Evolutionary conservation across 1,140 invertebrate species (phyloP).

Genomic region (Chironomus tepperi): DNA sequence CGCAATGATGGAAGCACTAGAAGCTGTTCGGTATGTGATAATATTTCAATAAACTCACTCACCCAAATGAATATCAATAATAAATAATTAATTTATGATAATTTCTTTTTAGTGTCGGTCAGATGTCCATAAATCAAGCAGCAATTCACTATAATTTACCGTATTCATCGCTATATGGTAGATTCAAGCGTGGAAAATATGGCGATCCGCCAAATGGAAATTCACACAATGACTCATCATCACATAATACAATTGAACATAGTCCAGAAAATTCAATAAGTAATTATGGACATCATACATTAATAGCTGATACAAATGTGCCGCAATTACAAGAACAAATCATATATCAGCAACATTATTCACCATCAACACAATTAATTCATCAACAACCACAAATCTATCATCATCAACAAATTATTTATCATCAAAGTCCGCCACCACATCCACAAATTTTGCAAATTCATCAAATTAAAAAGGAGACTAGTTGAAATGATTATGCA

Average conservation of each 20-base stretch:
- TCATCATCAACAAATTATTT: neutral
- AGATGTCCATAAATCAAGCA: conserved; percentile 88
- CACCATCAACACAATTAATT: neutral
- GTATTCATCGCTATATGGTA: conserved; percentile 78
- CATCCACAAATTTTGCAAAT: conserved; percentile 15
- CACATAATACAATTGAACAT: conserved; percentile 38
- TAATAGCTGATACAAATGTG: conserved; percentile 4
- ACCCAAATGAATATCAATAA: neutral
- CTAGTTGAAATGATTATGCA: neutral
- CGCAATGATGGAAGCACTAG: conserved; percentile 79
- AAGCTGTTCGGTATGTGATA: conserved; percentile 63
- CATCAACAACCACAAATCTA: neutral
- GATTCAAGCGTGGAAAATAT: conserved; percentile 69
- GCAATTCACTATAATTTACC: conserved; percentile 86
- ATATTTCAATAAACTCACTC: neutral
- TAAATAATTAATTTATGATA: conserved; percentile 12
- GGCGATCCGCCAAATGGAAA: conserved; percentile 30
- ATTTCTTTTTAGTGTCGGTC: conserved; percentile 57
- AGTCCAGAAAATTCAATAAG: conserved; percentile 41
- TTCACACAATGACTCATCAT: conserved; percentile 34
- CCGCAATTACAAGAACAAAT: conserved; percentile 8
- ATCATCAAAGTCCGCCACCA: neutral
- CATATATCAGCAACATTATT: conserved; percentile 21
- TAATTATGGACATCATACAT: conserved; percentile 25
- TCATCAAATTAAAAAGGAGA: conserved; percentile 21